phyloP scores from a whole-genome alignment of 1,140 invertebrate species.

The Tribolium castaneum region DNA sequence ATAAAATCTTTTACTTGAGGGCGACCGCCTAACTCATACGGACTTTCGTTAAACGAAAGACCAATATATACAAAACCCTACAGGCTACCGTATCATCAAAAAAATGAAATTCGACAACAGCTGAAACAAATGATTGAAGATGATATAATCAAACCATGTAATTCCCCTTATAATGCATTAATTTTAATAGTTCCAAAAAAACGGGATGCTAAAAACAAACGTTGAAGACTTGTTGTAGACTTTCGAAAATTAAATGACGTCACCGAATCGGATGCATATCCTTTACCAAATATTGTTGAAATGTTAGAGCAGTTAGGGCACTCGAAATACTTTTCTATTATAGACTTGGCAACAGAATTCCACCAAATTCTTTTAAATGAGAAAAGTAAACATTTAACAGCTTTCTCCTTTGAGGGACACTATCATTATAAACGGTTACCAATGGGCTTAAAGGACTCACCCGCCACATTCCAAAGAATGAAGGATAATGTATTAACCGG shows the following conservation, averaged over 20 bases:
- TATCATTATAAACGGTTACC: conserved; percentile 62
- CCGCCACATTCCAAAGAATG: conserved; percentile 64
- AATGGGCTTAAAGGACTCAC: conserved; percentile 63
- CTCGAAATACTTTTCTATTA: conserved; percentile 59
- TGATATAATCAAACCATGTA: conserved; percentile 54
- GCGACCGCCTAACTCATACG: conserved; percentile 47
- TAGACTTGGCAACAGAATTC: conserved; percentile 66
- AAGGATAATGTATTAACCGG: conserved; percentile 63
- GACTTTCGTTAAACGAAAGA: conserved; percentile 36
- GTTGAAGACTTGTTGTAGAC: conserved; percentile 47
- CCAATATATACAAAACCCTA: conserved; percentile 56
- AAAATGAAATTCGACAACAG: conserved; percentile 55
- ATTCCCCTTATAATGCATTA: conserved; percentile 55
- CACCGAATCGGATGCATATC: conserved; percentile 65
- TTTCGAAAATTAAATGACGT: conserved; percentile 59
- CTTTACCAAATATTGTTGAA: conserved; percentile 66
- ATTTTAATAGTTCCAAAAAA: conserved; percentile 60
- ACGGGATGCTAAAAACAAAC: conserved; percentile 49
- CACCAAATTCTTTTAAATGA: conserved; percentile 63
- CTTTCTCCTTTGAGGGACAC: conserved; percentile 60
- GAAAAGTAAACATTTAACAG: conserved; percentile 57
- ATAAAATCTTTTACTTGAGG: conserved; percentile 49
- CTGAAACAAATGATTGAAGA: conserved; percentile 51
- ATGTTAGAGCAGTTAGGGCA: conserved; percentile 65
- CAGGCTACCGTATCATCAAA: conserved; percentile 57